Evolutionary conservation across 2,797 vertebrate species (phyloP).

Genomic region (Pantherophis vulpinus): DNA sequence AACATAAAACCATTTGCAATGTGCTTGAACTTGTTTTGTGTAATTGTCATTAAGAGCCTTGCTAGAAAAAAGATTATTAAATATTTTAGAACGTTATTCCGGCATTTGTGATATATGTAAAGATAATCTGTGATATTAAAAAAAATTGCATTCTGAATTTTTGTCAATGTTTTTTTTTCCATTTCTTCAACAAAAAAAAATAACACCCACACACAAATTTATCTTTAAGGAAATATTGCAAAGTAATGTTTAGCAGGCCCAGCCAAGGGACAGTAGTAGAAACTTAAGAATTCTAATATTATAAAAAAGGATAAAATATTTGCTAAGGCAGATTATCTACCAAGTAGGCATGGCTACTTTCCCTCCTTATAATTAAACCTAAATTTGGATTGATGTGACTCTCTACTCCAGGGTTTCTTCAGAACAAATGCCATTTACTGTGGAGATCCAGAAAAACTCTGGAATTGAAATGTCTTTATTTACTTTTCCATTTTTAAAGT

Average conservation of each 20-base stretch:
- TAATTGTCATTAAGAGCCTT: background rate
- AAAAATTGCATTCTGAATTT: background rate
- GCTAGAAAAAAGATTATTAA: background rate
- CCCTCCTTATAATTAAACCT: background rate
- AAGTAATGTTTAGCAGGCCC: background rate
- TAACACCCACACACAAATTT: background rate
- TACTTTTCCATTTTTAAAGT: background rate
- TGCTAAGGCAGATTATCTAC: background rate
- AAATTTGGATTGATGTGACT: background rate
- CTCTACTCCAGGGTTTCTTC: background rate
- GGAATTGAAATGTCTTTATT: background rate
- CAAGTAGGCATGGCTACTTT: background rate
- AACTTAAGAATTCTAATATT: too few relatives aligned
- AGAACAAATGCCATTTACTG: background rate
- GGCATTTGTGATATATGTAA: background rate
- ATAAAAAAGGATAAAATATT: background rate
- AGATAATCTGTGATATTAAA: background rate
- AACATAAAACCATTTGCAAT: background rate
- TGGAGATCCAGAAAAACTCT: background rate
- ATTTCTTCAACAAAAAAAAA: background rate
- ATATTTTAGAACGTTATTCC: background rate
- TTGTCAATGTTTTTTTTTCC: background rate
- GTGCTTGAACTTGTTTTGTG: background rate
- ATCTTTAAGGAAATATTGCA: background rate
- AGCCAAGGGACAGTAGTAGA: background rate